Percentiles rank a stretch among this genome's conserved stretches.
Conservation (phyloP, 2,113 vertebrate species). For the Brienomyrus longianalis region DNA sequence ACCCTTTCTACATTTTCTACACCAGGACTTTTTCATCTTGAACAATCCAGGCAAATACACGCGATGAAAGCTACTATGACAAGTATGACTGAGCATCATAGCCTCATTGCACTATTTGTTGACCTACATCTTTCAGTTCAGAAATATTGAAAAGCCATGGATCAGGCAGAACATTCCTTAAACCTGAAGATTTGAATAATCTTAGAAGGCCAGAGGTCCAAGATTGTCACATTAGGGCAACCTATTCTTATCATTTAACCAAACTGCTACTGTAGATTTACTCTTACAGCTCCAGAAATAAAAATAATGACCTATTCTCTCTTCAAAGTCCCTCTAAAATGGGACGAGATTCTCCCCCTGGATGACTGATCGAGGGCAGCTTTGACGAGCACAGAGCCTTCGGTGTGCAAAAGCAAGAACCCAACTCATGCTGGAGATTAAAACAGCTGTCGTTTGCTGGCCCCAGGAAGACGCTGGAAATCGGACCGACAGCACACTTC, state of each 20-base stretch:
- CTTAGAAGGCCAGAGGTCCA: not conserved
- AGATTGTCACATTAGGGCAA: not conserved
- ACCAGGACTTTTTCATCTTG: not conserved
- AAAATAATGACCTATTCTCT: slow-evolving; percentile 16
- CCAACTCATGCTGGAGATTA: not conserved
- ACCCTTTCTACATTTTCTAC: not conserved
- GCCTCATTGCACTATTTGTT: not conserved
- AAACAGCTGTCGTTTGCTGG: not conserved
- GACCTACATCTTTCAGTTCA: not conserved
- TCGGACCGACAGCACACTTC: not conserved
- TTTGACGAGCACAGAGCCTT: not conserved
- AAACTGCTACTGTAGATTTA: not conserved
- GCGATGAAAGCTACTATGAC: not conserved
- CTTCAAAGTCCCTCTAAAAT: not conserved
- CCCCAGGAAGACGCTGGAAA: not conserved
- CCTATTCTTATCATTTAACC: not conserved
- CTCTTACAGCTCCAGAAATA: not conserved
- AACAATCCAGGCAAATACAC: not conserved
- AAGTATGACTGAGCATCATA: not conserved
- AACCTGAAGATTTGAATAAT: not conserved
- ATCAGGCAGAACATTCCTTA: not conserved
- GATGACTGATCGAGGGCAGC: not conserved
- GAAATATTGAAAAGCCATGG: not conserved
- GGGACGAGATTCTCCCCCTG: not conserved
- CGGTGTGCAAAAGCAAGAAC: not conserved